Percentiles rank a stretch among this genome's conserved stretches.
phyloP scores from a whole-genome alignment of 1,140 invertebrate species.

The Drosophila paulistorum region DNA sequence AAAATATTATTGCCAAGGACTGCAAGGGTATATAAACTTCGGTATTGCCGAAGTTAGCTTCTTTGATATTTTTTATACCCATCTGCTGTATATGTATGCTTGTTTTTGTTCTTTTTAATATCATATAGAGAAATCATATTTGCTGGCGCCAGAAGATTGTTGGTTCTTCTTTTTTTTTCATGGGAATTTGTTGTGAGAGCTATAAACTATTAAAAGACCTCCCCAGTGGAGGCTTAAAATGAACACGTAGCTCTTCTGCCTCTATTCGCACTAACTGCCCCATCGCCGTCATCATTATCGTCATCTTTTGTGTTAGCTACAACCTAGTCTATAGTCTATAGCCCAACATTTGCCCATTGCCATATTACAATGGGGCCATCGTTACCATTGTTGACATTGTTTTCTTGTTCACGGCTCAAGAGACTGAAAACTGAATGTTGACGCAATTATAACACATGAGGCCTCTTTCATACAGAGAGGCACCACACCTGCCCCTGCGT shows the following conservation, averaged over 20 bases:
- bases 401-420: conserved; percentile 63
- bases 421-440: conserved; percentile 48
- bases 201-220: conserved; percentile 31
- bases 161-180: conserved; percentile 26
- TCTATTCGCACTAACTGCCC: conserved; percentile 15
- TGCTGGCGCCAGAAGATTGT: conserved; percentile 51
- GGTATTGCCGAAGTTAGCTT: no score
- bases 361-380: conserved; percentile 55
- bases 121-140: conserved; percentile 52
- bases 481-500: conserved; percentile 19
- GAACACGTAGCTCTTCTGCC: conserved; percentile 8
- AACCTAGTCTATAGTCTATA: background rate
- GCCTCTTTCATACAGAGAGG: conserved; percentile 4
- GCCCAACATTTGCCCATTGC: conserved; percentile 14
- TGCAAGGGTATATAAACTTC: no score
- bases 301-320: conserved; percentile 53
- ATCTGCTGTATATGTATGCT: background rate
- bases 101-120: conserved; percentile 29
- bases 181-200: conserved; percentile 39
- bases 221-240: conserved; percentile 23
- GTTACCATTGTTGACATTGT: conserved; percentile 72
- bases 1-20: no score
- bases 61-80: no score
- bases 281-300: background rate
- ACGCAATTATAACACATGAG: conserved; percentile 72